A percentile compares a stretch with the other conserved stretches of the same genome.
Conservation (phyloP, 2,797 vertebrate genomes). For the Hypotaenidia okinawae region DNA sequence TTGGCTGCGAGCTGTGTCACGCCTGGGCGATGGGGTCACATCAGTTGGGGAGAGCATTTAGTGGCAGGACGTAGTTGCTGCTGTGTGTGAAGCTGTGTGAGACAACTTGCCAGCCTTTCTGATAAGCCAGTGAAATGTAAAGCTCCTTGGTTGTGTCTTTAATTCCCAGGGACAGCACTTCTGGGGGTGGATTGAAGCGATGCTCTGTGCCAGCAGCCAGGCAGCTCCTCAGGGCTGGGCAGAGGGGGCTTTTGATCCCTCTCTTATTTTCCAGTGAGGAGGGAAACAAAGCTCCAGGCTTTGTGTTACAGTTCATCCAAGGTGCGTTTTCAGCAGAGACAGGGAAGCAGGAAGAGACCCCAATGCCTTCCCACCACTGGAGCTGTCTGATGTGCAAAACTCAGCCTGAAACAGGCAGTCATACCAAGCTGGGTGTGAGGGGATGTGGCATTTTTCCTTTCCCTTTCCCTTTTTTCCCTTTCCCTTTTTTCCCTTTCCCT, state of each 20-base stretch:
- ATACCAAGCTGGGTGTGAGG: too few species aligned
- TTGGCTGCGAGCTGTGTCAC: neutral
- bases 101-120: neutral
- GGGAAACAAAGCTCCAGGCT: neutral
- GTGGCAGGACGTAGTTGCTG: neutral
- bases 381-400: fast-evolving
- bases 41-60: neutral
- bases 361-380: fast-evolving
- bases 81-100: fast-evolving
- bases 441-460: neutral
- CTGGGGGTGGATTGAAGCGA: fast-evolving
- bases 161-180: neutral
- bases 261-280: neutral
- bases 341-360: neutral
- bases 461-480: too few species aligned
- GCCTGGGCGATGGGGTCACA: neutral
- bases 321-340: neutral
- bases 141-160: neutral
- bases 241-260: too few species aligned
- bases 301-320: neutral
- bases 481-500: too few species aligned
- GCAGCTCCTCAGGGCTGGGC: neutral
- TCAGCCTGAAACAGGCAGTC: neutral
- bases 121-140: neutral
- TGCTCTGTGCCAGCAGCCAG: neutral